Conservation (phyloP, 2,888 invertebrate species). For the Andrena chrysosceles region DNA sequence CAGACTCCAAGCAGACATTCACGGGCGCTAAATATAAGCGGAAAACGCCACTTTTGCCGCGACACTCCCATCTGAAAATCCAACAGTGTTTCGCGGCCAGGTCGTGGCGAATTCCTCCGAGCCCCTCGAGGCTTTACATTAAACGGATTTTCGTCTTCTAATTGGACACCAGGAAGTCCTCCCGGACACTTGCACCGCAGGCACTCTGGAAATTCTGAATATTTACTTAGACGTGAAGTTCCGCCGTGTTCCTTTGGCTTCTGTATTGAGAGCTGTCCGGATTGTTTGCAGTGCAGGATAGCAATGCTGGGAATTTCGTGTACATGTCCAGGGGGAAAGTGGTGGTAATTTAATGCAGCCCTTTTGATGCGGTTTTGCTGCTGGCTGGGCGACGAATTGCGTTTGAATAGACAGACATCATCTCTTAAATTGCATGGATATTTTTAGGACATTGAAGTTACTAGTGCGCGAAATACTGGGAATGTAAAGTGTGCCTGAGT, state of each 20-base stretch:
- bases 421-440: no score
- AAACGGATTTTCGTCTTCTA: constrained; percentile 56
- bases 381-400: no score
- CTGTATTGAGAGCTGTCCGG: neutral
- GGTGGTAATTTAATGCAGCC: no score
- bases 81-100: constrained; percentile 18
- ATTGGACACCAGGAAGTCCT: constrained; percentile 56
- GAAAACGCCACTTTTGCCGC: constrained; percentile 28
- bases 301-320: neutral
- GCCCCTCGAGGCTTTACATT: constrained; percentile 18
- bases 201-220: neutral
- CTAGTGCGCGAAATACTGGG: no score
- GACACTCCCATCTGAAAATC: neutral
- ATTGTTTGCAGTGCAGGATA: neutral
- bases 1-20: constrained; percentile 39
- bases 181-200: neutral
- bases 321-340: no score
- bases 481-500: no score
- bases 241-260: neutral
- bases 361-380: no score
- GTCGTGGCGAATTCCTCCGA: neutral
- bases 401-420: no score
- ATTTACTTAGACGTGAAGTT: neutral
- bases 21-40: constrained; percentile 45
- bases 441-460: no score